phyloP scores from a whole-genome alignment of 1,140 invertebrate genomes.

The Trialeurodes vaporariorum region DNA sequence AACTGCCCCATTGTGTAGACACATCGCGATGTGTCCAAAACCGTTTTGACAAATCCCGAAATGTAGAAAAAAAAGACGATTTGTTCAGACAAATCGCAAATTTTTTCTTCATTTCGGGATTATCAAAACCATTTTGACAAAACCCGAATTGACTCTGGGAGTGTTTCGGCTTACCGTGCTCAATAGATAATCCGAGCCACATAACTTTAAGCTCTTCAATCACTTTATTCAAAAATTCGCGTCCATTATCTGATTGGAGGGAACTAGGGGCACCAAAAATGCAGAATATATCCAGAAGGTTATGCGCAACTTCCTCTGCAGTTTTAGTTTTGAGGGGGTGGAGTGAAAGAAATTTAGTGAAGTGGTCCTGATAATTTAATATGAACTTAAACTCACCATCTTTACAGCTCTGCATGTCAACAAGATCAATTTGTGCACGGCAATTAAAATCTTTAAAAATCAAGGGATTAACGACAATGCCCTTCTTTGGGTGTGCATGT shows the following conservation, averaged over 20 bases:
- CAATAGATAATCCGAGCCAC: slow-evolving; percentile 31
- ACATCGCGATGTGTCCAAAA: too few relatives aligned
- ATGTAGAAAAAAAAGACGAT: too few relatives aligned
- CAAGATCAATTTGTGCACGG: slow-evolving; percentile 38
- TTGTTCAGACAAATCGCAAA: too few relatives aligned
- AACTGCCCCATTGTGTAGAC: too few relatives aligned
- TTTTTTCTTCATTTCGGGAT: too few relatives aligned
- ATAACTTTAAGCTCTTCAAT: slow-evolving; percentile 22
- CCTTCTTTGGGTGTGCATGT: slow-evolving; percentile 21
- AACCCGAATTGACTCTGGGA: slow-evolving; percentile 29
- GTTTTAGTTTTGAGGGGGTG: slow-evolving; percentile 28
- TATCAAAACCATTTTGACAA: too few relatives aligned
- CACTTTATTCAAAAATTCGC: slow-evolving; percentile 13
- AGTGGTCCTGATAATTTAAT: slow-evolving; percentile 38
- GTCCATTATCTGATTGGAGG: slow-evolving; percentile 14
- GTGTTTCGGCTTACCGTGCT: slow-evolving; percentile 32
- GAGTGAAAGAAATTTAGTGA: slow-evolving; percentile 37
- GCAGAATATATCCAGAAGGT: slow-evolving; percentile 7
- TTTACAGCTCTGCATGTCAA: slow-evolving; percentile 34
- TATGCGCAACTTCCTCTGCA: slow-evolving; percentile 15
- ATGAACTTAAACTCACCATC: slow-evolving; percentile 36
- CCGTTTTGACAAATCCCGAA: too few relatives aligned
- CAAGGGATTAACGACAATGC: slow-evolving; percentile 30
- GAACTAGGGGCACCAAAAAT: not conserved
- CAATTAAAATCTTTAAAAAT: slow-evolving; percentile 29